These are phyloP conservation scores for Rotaria socialis DNA, from an alignment of 2,888 invertebrate genomes.

Conservation along the genomic window DNA sequence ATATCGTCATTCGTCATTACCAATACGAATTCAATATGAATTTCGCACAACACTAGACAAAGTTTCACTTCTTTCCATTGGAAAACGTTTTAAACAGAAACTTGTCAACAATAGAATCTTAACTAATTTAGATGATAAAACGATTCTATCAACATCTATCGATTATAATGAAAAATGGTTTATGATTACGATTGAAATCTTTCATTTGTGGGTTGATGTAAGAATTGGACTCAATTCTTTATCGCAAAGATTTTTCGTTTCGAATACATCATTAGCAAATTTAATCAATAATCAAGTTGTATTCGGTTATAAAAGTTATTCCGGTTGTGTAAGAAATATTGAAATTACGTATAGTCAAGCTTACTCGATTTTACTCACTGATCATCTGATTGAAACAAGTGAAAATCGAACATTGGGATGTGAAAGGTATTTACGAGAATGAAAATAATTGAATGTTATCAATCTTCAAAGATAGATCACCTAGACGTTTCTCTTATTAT, in stretches of 20 bases:
- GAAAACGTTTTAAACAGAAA: conserved; percentile 8
- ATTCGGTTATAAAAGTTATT: neutral
- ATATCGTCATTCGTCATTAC: neutral
- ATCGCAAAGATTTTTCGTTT: neutral
- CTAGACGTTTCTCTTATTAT: too few species aligned
- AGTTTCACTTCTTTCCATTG: neutral
- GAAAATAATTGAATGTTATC: too few species aligned
- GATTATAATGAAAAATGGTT: neutral
- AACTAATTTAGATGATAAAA: conserved; percentile 2
- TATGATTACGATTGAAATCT: neutral
- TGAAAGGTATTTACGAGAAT: neutral
- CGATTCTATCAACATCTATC: neutral
- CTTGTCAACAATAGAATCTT: neutral
- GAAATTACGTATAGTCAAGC: neutral
- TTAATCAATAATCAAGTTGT: conserved; percentile 8
- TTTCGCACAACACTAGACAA: neutral
- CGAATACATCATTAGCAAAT: neutral
- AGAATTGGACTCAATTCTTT: neutral
- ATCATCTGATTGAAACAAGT: neutral
- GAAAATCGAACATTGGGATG: conserved; percentile 28
- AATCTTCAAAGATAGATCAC: too few species aligned
- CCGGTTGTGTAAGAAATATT: conserved; percentile 16
- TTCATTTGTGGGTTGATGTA: conserved; percentile 6
- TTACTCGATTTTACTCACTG: neutral
- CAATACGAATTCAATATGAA: conserved; percentile 6